Conservation (phyloP, 2,113 vertebrate species). For the Petrocephalus microphthalmus region DNA sequence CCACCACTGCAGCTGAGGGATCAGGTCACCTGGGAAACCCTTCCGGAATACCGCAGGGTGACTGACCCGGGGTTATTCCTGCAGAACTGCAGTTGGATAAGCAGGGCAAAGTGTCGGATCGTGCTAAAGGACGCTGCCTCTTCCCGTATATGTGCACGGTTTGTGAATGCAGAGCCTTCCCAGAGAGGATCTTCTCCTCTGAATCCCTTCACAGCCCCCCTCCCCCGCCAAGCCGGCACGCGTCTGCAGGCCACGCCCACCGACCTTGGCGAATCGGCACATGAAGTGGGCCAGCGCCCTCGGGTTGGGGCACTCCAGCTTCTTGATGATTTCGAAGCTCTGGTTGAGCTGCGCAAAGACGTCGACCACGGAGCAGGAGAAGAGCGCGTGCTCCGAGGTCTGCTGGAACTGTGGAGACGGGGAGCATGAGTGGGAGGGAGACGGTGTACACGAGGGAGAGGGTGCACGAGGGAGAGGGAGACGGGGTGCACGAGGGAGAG, state of each 20-base stretch:
- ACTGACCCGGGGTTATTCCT: background rate
- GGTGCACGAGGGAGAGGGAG: too few relatives aligned
- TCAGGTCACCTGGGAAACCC: constrained; percentile 9
- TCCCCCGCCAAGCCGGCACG: background rate
- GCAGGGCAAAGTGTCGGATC: background rate
- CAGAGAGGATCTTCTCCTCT: background rate
- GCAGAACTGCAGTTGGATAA: background rate
- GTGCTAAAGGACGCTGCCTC: background rate
- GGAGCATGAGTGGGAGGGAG: too few relatives aligned
- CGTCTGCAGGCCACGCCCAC: constrained; percentile 1
- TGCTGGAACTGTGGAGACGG: constrained; percentile 78
- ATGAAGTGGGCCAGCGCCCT: constrained; percentile 94
- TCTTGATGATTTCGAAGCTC: constrained; percentile 97
- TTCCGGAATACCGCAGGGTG: background rate
- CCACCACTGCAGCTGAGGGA: background rate
- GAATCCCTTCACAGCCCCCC: background rate
- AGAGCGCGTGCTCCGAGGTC: constrained; percentile 94
- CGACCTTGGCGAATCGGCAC: constrained; percentile 96
- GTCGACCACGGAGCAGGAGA: constrained; percentile 96
- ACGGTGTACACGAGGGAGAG: too few relatives aligned
- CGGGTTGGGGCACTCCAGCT: constrained; percentile 95
- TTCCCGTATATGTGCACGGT: background rate
- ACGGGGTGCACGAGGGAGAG: too few relatives aligned
- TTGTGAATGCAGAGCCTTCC: background rate
- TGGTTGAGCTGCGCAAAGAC: constrained; percentile 98